Conservation (phyloP, 1,140 invertebrate genomes). For the Drosophila parvula region DNA sequence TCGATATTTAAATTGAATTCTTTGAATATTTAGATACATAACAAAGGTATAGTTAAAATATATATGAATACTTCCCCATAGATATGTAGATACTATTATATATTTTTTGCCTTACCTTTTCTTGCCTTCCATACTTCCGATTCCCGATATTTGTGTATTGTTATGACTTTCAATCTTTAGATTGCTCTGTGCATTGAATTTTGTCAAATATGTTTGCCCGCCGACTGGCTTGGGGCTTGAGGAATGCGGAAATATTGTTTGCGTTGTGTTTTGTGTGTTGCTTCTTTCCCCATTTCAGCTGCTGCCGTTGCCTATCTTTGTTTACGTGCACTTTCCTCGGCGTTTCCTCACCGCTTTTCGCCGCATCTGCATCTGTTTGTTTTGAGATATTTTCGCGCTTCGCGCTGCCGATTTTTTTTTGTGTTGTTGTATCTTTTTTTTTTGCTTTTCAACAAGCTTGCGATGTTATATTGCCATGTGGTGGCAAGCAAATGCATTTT, state of each 20-base stretch:
- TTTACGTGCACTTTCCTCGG: slow-evolving; percentile 67
- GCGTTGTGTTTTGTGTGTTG: slow-evolving; percentile 36
- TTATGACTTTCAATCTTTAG: slow-evolving; percentile 13
- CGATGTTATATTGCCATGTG: slow-evolving; percentile 57
- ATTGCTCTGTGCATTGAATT: slow-evolving; percentile 41
- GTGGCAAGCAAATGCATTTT: slow-evolving; percentile 40
- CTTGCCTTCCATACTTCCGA: neutral
- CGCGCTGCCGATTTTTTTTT: slow-evolving; percentile 32
- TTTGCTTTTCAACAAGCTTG: slow-evolving; percentile 46
- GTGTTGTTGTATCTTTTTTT: slow-evolving; percentile 30
- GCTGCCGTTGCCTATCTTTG: slow-evolving; percentile 31
- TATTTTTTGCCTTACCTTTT: neutral
- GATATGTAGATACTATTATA: neutral
- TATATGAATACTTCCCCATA: too few relatives aligned
- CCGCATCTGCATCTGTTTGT: slow-evolving; percentile 44
- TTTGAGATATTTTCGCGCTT: slow-evolving; percentile 53
- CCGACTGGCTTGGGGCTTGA: slow-evolving; percentile 9
- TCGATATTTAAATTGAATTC: too few relatives aligned
- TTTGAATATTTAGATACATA: too few relatives aligned
- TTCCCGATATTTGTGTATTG: neutral
- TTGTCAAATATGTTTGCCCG: slow-evolving; percentile 70
- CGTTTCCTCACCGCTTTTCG: slow-evolving; percentile 45
- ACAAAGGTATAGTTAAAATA: too few relatives aligned
- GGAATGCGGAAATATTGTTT: slow-evolving; percentile 78
- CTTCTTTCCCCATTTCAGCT: slow-evolving; percentile 44